Evolutionary conservation across 2,888 invertebrate species (phyloP), one percentile per base, ranked within the genome.

Genomic region (Drosophila macrothrix): DNA sequence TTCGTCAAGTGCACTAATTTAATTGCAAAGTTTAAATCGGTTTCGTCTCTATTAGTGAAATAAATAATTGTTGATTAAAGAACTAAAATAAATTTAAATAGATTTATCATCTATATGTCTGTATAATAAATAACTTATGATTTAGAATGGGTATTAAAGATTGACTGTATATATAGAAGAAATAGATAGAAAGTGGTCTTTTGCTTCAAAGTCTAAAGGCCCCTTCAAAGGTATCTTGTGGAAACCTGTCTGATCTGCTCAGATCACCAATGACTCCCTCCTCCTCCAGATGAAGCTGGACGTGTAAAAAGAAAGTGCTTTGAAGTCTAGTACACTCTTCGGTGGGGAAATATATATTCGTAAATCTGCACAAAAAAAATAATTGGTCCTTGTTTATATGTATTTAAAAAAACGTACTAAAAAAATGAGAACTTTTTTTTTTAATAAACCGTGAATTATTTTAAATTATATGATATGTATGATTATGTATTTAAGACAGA

Each of bases 1-100:
- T 65, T 64, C 56, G 73, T 69, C 73, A 58, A 41, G 52, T 68
- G 56, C n/a, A 46, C 12, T 54, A 9, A 35, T 12, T 31, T 41
- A 49, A n/a, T 41, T 22, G 16, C 14, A 37, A 4, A 4, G 9
- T n/a, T 16, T 16, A 14, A 60, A 31, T 52, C 37, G 14, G 5
- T 22, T 25, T 12, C 12, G 33, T 22, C 25, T 12, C 35, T n/a
- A 6, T 25, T 1, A 19, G 12, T 43, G 22, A 10, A 12, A 5
- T n/a, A n/a, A 41, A 37, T 16, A 7, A n/a, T 46, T 12, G 14
- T 46, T 46, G 14, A 22, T 22, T 46, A 14, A n/a, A 41, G 1
- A 41, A 41, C n/a, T n/a, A 0, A 10, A 41, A 41, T 41, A 41
- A 10, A n/a, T n/a, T 2, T 41, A 41, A n/a, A 41, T n/a, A 41